Evolutionary conservation across 2,113 vertebrate genomes (phyloP).

Genomic region (Todiramphus chloris): DNA sequence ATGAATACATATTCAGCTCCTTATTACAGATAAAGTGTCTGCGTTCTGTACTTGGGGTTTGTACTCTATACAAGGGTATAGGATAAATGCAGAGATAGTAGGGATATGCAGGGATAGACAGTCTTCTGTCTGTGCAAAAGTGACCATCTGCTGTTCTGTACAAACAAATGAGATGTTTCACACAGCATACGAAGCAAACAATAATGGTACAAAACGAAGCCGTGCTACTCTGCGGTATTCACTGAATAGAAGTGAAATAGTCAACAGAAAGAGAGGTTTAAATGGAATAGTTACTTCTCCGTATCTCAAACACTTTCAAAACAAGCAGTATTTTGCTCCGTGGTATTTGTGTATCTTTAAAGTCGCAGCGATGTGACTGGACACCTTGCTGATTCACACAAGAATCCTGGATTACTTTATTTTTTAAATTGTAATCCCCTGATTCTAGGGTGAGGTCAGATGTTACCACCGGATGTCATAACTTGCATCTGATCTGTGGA

Average conservation of each 20-base stretch:
- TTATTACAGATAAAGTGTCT: too few species aligned
- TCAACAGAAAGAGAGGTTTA: background rate
- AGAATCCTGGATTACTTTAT: background rate
- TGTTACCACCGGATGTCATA: background rate
- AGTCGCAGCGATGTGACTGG: background rate
- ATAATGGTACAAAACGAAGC: background rate
- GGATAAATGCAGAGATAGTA: background rate
- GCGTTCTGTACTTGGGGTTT: background rate
- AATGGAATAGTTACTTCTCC: background rate
- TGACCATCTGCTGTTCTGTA: background rate
- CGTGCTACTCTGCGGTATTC: background rate
- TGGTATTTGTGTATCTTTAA: background rate
- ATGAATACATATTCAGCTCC: background rate
- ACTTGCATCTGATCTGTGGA: background rate
- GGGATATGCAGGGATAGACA: background rate
- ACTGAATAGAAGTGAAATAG: background rate
- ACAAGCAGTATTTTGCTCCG: background rate
- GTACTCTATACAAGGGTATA: rapidly evolving
- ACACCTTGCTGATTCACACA: background rate
- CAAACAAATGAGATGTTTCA: background rate
- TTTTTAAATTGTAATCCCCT: background rate
- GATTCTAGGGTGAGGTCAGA: background rate
- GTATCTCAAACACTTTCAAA: background rate
- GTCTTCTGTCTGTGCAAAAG: background rate
- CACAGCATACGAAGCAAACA: background rate